Evolutionary conservation across 1,140 invertebrate genomes (phyloP).

Genomic region (Euwallacea similis): DNA sequence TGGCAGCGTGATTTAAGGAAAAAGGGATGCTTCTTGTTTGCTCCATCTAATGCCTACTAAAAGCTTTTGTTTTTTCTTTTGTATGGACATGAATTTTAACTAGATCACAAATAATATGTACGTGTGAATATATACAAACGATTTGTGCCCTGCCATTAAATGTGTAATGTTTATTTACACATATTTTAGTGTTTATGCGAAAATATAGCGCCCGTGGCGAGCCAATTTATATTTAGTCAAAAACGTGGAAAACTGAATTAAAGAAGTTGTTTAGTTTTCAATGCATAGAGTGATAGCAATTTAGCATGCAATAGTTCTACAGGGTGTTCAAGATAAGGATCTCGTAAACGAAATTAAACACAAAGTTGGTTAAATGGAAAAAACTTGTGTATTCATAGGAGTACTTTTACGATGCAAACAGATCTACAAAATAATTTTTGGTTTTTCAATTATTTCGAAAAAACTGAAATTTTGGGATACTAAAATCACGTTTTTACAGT

Average conservation of each 20-base stretch:
- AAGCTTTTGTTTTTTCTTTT: slow-evolving; percentile 36
- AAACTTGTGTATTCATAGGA: too few relatives aligned
- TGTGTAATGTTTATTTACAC: slow-evolving; percentile 17
- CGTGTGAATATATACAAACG: not conserved
- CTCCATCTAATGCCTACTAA: slow-evolving; percentile 15
- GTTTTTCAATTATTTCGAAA: too few relatives aligned
- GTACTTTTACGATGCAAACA: too few relatives aligned
- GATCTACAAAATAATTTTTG: too few relatives aligned
- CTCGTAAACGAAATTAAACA: too few relatives aligned
- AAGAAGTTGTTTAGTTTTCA: slow-evolving; percentile 18
- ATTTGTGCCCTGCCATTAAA: not conserved
- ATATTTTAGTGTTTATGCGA: slow-evolving; percentile 23
- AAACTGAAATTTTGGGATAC: too few relatives aligned
- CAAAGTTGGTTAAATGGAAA: too few relatives aligned
- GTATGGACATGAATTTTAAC: not conserved
- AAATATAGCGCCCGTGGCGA: slow-evolving; percentile 18
- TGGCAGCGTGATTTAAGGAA: too few relatives aligned
- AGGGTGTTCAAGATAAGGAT: not conserved
- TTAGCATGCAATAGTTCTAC: slow-evolving; percentile 4
- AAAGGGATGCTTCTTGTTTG: not conserved
- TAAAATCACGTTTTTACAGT: too few relatives aligned
- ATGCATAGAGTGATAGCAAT: slow-evolving; percentile 19
- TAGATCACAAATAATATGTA: not conserved
- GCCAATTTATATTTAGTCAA: slow-evolving; percentile 26
- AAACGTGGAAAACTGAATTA: slow-evolving; percentile 17